Evolutionary conservation across 2,797 vertebrate species (phyloP), one percentile per base, ranked within the genome.

Genomic region (Acrossocheilus wenchowensis): DNA sequence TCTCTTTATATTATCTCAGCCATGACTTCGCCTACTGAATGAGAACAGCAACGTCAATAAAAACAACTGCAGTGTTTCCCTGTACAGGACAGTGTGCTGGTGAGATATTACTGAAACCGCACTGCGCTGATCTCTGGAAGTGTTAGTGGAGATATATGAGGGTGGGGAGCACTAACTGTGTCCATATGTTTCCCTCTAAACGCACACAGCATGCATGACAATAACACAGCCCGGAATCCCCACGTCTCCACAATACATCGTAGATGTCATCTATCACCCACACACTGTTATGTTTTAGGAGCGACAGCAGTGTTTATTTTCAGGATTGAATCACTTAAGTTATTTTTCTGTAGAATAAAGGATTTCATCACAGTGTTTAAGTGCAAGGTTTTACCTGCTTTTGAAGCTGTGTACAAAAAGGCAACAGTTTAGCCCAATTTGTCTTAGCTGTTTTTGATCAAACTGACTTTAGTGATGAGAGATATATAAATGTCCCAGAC

Each of bases 111-210:
- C 62, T 14, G 11, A 68, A 81, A 50, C 41, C 17, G n/a, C 57
- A 64, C 78, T 80, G 43, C 39, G 69, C 66, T n/a, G 68, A 78
- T 82, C 64, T 78, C n/a, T 82, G 30, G 23, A 64, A 52, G 69
- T 48, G 50, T 82, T 69, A 82, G 30, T 50, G 43, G 60, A 87
- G 86, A 54, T 71, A 84, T 54, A 68, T 39, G 77, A 71, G 36
- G 69, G 26, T 41, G 54, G n/a, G 39, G 45, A 75, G 64, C 17
- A 6, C 82, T 81, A 78, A 82, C 83, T 89, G 85, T 36, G 68
- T 72, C 79, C 81, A 69, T 88, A 71, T 79, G 78, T 68, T 85
- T 84, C 71, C 26, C 39, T 78, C 77, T 74, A 88, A 84, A 78
- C 26, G 39, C 72, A 69, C 80, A 8, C 82, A 88, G 79, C 82